Conservation (phyloP, 2,113 vertebrate genomes). For the Oxyura jamaicensis region DNA sequence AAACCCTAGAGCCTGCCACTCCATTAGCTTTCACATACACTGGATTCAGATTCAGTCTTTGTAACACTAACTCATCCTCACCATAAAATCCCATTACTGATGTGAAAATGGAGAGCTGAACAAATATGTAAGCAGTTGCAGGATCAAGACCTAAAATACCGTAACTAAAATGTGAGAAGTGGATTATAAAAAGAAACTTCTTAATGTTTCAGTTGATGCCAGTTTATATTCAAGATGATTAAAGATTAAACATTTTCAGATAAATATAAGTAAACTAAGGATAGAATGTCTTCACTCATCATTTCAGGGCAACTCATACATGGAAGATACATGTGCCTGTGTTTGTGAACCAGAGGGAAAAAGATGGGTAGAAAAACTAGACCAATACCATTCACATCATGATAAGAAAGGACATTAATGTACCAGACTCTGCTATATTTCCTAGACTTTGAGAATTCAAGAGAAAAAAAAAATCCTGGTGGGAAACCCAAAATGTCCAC, state of each 20-base stretch:
- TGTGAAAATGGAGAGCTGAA: conserved; percentile 44
- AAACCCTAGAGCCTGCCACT: conserved; percentile 57
- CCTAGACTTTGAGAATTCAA: background rate
- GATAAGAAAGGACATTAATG: background rate
- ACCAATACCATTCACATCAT: background rate
- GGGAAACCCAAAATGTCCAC: background rate
- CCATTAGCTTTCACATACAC: conserved; percentile 38
- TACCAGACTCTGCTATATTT: background rate
- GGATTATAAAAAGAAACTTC: conserved; percentile 46
- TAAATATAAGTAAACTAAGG: conserved; percentile 26
- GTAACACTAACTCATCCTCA: conserved; percentile 29
- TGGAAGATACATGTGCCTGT: background rate
- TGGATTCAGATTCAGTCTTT: conserved; percentile 42
- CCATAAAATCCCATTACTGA: conserved; percentile 61
- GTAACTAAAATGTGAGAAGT: conserved; percentile 54
- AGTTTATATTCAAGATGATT: conserved; percentile 48
- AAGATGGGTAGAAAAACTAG: background rate
- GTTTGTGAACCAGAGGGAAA: background rate
- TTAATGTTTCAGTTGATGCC: conserved; percentile 31
- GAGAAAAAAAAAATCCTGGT: background rate
- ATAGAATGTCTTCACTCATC: background rate
- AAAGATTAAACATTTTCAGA: conserved; percentile 50
- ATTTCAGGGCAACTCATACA: background rate
- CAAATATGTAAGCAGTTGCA: conserved; percentile 39
- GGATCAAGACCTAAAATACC: conserved; percentile 43